These are phyloP conservation scores for Dione vanillae DNA, from an alignment of 2,888 invertebrate genomes.

Conservation along the genomic window DNA sequence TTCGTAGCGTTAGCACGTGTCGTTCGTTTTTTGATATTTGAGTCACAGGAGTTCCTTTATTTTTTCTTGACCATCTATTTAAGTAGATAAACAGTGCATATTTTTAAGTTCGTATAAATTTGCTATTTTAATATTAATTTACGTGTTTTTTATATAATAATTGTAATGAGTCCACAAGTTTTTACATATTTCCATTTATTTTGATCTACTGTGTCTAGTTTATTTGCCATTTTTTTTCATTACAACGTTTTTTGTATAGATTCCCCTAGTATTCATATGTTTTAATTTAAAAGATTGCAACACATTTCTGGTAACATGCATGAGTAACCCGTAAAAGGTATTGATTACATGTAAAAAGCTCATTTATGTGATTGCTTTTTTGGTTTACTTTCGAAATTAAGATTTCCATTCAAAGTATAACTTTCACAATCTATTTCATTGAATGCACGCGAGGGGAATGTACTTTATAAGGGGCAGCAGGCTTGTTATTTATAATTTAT, in stretches of 20 bases:
- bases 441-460: constrained; percentile 47
- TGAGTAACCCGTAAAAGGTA: constrained; percentile 9
- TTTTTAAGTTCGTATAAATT: neutral
- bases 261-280: constrained; percentile 8
- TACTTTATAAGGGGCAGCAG: constrained; percentile 53
- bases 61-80: constrained; percentile 3
- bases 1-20: neutral
- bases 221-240: neutral
- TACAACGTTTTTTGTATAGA: neutral
- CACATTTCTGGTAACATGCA: constrained; percentile 13
- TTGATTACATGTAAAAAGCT: constrained; percentile 31
- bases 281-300: constrained; percentile 20
- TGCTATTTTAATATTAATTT: too few relatives aligned
- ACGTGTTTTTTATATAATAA: too few relatives aligned
- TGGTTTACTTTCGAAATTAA: constrained; percentile 34
- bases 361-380: constrained; percentile 32
- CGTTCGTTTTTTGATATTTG: constrained; percentile 7
- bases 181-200: too few relatives aligned
- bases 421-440: constrained; percentile 31
- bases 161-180: too few relatives aligned
- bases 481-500: constrained; percentile 73
- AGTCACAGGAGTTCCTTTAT: neutral
- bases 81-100: neutral
- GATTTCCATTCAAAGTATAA: constrained; percentile 38
- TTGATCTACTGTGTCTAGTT: too few relatives aligned